Evolutionary conservation across 2,888 invertebrate genomes (phyloP).

Genomic region (Dicycla oo): DNA sequence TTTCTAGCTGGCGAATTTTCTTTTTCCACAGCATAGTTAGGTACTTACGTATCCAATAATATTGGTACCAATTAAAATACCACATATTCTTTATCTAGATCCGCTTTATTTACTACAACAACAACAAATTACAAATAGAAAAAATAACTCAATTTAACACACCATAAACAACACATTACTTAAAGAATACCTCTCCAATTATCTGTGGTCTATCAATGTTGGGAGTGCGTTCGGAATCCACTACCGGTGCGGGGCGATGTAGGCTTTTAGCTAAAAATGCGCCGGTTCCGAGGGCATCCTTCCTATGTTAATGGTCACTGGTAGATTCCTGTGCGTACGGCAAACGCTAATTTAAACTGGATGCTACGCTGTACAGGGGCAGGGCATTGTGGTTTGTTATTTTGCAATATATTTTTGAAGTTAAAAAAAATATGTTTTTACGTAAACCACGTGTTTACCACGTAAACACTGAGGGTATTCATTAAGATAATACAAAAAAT

Average conservation of each 20-base stretch:
- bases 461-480: no score
- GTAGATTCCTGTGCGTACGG: constrained; percentile 77
- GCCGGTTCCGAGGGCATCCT: constrained; percentile 73
- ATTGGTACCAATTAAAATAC: constrained; percentile 10
- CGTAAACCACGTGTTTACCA: no score
- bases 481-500: no score
- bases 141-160: constrained; percentile 61
- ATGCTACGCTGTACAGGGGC: constrained; percentile 73
- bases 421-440: no score
- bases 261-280: constrained; percentile 81
- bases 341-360: constrained; percentile 85
- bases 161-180: constrained; percentile 58
- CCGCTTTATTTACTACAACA: background rate
- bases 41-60: no score
- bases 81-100: background rate
- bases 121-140: constrained; percentile 4
- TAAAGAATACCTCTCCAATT: constrained; percentile 65
- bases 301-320: constrained; percentile 82
- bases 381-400: constrained; percentile 40
- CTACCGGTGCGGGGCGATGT: constrained; percentile 59
- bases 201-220: constrained; percentile 72
- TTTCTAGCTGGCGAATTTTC: no score
- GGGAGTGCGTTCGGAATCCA: constrained; percentile 55
- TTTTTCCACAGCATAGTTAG: background rate
- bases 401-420: background rate